Base-by-base conservation (phyloP, 2,888 invertebrate genomes). In the Omphaloscelis lunosa region DNA sequence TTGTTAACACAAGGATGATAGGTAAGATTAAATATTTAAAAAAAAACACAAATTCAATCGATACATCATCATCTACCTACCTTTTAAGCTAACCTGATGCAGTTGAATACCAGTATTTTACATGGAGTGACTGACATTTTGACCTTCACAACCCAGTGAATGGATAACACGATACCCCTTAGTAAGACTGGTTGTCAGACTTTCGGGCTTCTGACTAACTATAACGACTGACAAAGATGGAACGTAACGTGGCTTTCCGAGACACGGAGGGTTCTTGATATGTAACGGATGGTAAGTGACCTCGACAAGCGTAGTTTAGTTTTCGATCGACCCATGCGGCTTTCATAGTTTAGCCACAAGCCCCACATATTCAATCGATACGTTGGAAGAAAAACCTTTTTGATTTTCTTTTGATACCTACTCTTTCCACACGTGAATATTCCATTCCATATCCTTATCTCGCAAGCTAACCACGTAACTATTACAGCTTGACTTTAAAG, bases 401-500 rank as follows among this genome's bases (percentile, higher is more conserved):
- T 1, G 9, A 58, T 23, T 62, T 59, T 48, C 15, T 39, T 20
- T 17, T 15, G 45, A 2, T 15, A 27, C 8, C 6, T 51, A 9
- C 51, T 29, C 9, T 53, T 79, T 56, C 53, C 59, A 51, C 27
- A 41, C 15, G n/a, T 48, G 59, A 59, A 65, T 56, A 69, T 39
- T 58, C 6, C 62, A 53, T 67, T 6, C 15, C 5, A 29, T 61
- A n/a, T 56, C 75, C 59, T 63, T 71, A 77, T 76, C 63, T 66
- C 56, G 74, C n/a, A 73, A 77, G 72, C 69, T 45, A 29, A 51
- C 79, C 81, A 91, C 91, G 89, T 90, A 82, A 86, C 89, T 87
- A 90, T 90, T 90, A 90, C 86, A 86, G 88, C 58, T 71, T 15
- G 20, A 79, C 75, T 91, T 93, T 92, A 92, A 92, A 92, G 91